Conservation (phyloP, 1,140 invertebrate species). For the Drosophila santomea region DNA sequence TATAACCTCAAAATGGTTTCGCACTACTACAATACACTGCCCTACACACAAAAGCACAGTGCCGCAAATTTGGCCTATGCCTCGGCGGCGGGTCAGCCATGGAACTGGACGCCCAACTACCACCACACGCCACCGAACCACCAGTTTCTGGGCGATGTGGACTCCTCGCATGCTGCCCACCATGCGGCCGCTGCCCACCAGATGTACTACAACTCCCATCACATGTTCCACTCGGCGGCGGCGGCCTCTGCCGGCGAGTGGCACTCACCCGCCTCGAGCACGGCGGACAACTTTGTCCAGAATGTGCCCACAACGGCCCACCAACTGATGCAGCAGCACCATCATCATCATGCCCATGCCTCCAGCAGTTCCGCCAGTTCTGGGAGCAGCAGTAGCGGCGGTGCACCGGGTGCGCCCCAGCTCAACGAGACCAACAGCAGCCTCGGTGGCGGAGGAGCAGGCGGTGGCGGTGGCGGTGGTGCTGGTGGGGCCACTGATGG, state of each 20-base stretch:
- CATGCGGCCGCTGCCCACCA: constrained; percentile 73
- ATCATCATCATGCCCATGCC: constrained; percentile 76
- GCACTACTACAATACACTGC: constrained; percentile 78
- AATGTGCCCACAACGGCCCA: constrained; percentile 80
- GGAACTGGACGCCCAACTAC: constrained; percentile 81
- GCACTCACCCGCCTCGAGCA: constrained; percentile 77
- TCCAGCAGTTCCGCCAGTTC: constrained; percentile 69
- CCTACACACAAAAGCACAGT: constrained; percentile 80
- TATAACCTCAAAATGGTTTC: constrained; percentile 73
- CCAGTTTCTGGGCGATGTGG: constrained; percentile 85
- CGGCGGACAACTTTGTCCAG: constrained; percentile 78
- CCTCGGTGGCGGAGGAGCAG: constrained; percentile 50
- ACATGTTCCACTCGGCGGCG: constrained; percentile 80
- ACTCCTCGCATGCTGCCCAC: constrained; percentile 77
- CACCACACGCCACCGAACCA: constrained; percentile 85
- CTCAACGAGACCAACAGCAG: constrained; percentile 75
- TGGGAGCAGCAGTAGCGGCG: constrained; percentile 84
- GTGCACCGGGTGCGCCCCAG: constrained; percentile 58
- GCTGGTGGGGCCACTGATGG: constrained; percentile 17
- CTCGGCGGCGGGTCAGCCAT: constrained; percentile 71
- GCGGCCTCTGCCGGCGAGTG: constrained; percentile 71
- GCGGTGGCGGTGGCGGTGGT: constrained; percentile 24
- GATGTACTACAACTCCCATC: constrained; percentile 85
- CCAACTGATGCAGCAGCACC: constrained; percentile 84
- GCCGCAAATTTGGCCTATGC: constrained; percentile 79